phyloP scores from a whole-genome alignment of 2,888 invertebrate species.

The Salpingus planirostris region DNA sequence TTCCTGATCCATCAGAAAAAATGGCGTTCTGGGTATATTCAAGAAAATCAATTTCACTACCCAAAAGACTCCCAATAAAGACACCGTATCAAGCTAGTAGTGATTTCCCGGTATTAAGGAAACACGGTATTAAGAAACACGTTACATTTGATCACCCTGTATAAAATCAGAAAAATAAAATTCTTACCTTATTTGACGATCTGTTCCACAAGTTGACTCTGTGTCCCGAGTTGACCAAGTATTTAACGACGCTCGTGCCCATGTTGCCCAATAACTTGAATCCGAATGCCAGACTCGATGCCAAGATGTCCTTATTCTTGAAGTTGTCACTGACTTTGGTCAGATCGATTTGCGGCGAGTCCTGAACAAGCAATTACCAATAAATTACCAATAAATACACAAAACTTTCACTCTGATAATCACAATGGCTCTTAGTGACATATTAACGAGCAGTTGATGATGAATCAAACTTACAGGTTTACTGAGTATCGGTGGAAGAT shows the following conservation, averaged over 20 bases:
- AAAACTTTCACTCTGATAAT: too few relatives aligned
- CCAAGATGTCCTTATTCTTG: constrained; percentile 75
- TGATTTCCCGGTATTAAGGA: too few relatives aligned
- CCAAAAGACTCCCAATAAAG: background rate
- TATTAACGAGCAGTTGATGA: too few relatives aligned
- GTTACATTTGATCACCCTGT: background rate
- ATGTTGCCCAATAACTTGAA: constrained; percentile 93
- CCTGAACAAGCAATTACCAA: too few relatives aligned
- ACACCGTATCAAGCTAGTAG: background rate
- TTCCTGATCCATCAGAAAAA: too few relatives aligned
- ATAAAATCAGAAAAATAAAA: constrained; percentile 6
- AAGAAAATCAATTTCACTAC: too few relatives aligned
- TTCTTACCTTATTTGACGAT: constrained; percentile 78
- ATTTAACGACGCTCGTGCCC: constrained; percentile 92
- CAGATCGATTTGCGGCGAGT: constrained; percentile 62
- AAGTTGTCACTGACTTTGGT: constrained; percentile 67
- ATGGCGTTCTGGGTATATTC: too few relatives aligned
- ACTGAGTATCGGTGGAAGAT: constrained; percentile 58
- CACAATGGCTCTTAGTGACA: too few relatives aligned
- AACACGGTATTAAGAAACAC: background rate
- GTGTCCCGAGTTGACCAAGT: constrained; percentile 88
- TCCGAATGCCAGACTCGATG: constrained; percentile 82
- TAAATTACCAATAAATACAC: too few relatives aligned
- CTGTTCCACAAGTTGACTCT: constrained; percentile 92
- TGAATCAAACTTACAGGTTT: constrained; percentile 59